Conservation (phyloP, 92 coral and sea anemone species). For the Porites evermanni region DNA sequence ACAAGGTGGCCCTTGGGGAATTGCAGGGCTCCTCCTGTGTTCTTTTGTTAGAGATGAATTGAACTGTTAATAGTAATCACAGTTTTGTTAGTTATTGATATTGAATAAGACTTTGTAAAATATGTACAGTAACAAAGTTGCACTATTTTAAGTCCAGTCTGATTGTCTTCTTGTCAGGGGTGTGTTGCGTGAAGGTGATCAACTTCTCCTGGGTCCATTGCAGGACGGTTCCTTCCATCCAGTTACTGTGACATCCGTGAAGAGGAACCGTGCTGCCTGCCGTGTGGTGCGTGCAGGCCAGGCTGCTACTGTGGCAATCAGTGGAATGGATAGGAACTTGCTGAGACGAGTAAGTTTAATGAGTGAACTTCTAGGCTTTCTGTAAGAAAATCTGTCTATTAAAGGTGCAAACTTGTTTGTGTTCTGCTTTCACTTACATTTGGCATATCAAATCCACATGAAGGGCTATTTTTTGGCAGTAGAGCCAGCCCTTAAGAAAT, state of each 20-base stretch:
- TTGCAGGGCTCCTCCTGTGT: too few relatives aligned
- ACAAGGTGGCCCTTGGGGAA: too few relatives aligned
- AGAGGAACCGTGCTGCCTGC: constrained; percentile 95
- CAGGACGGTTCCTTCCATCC: constrained; percentile 76
- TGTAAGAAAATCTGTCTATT: neutral
- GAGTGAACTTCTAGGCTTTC: neutral
- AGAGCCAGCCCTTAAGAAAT: too few relatives aligned
- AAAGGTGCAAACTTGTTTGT: too few relatives aligned
- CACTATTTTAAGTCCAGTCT: too few relatives aligned
- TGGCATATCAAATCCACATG: too few relatives aligned
- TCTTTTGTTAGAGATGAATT: too few relatives aligned
- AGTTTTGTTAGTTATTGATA: too few relatives aligned
- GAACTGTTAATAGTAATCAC: too few relatives aligned
- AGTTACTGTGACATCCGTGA: constrained; percentile 83
- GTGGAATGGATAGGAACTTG: constrained; percentile 80
- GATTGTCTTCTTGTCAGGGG: constrained; percentile 66
- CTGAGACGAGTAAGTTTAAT: constrained; percentile 79
- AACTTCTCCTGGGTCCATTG: constrained; percentile 84
- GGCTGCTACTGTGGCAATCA: constrained; percentile 93
- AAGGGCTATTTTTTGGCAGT: too few relatives aligned
- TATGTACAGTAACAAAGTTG: neutral
- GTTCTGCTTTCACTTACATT: too few relatives aligned
- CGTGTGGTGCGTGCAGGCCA: constrained; percentile 94
- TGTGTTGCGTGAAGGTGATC: constrained; percentile 92
- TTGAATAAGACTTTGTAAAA: too few relatives aligned